Evolutionary conservation across 2,113 vertebrate genomes (phyloP), one percentile per base, ranked within the genome.

Genomic region (Arvicanthis niloticus): DNA sequence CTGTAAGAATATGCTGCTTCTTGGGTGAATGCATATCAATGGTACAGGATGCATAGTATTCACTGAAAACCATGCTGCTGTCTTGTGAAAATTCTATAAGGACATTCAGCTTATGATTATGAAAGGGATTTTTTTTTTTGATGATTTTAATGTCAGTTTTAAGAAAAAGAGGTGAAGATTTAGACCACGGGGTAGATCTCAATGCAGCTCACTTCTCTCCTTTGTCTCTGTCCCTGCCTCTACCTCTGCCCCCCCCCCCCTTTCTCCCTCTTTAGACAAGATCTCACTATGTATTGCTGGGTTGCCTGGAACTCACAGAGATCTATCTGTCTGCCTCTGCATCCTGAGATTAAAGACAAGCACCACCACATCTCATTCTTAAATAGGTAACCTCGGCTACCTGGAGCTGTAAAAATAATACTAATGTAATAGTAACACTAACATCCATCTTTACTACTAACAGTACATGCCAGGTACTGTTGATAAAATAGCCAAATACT

Each of bases 1-100:
- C 40, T 58, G 6, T 85, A 86, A 94, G 45, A 96, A 88, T 93
- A 77, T 81, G 76, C 72, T 80, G 42, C 73, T 56, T 92, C 85
- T 94, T 78, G 62, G 60, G 60, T 96, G 96, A 70, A 58, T 68
- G 73, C 76, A 76, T 94, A 70, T 95, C 95, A 96, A 77, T 95
- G 40, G n/a, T 40, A 77, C 67, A 76, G 24, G 67, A 29, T 42
- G 91, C 53, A n/a, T 16, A 3, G 88, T 82, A 75, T 42, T 95
- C n/a, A n/a, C 24, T 31, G 77, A 94, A 93, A 91, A 82, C 31
- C 29, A 9, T 88, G 62, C 24, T 24, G 75, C 86, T 95, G 31
- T 95, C 17, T 40, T 72, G 58, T 56, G 85, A 65, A 96, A 93
- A 78, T 93, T 95, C 72, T 82, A 82, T 45, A 51, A 76, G 51